Conservation (phyloP, 2,888 invertebrate species). For the Caenorhabditis becei region DNA sequence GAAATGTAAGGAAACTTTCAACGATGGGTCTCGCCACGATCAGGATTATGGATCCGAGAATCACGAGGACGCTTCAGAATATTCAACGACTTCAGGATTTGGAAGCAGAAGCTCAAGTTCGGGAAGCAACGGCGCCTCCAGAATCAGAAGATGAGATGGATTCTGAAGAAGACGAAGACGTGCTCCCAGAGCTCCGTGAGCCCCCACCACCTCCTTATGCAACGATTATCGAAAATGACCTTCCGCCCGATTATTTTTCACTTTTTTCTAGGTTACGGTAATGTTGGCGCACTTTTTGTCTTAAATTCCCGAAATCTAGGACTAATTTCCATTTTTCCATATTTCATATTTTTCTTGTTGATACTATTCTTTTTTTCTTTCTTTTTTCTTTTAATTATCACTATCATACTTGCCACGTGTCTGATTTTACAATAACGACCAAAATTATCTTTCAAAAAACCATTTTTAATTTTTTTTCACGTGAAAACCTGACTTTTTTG, state of each 20-base stretch:
- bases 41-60: background rate
- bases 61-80: background rate
- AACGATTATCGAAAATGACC: background rate
- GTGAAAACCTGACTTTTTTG: too few relatives aligned
- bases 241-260: background rate
- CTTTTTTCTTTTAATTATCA: too few relatives aligned
- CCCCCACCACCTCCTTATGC: background rate
- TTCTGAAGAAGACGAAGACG: background rate
- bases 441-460: background rate
- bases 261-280: background rate
- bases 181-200: background rate
- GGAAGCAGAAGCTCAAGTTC: too few relatives aligned
- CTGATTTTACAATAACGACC: background rate
- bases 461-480: too few relatives aligned
- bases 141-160: background rate
- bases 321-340: background rate
- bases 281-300: background rate
- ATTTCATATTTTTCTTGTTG: background rate
- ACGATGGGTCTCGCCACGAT: constrained; percentile 1
- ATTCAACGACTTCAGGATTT: too few relatives aligned
- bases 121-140: background rate
- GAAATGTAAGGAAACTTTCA: background rate
- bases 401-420: too few relatives aligned
- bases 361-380: too few relatives aligned
- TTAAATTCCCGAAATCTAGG: too few relatives aligned